Evolutionary conservation across 2,888 invertebrate genomes (phyloP).

Genomic region (Orthosia gothica): DNA sequence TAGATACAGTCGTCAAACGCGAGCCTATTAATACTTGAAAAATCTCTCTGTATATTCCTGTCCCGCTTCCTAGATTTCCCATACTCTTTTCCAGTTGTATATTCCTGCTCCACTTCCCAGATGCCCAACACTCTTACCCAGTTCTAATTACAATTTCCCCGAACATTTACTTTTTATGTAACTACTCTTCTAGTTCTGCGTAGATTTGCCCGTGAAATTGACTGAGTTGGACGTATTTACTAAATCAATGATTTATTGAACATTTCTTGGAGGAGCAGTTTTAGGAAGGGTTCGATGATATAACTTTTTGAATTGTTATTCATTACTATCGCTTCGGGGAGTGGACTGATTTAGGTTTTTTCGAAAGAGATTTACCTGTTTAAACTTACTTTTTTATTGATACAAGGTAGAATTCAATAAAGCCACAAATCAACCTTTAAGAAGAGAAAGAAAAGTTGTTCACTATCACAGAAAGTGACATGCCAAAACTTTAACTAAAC

Average conservation of each 20-base stretch:
- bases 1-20: too few species aligned
- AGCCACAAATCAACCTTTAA: not conserved
- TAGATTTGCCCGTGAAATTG: constrained; percentile 42
- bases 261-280: constrained; percentile 30
- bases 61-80: too few species aligned
- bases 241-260: constrained; percentile 42
- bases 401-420: not conserved
- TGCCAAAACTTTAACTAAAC: too few species aligned
- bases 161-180: constrained; percentile 28
- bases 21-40: too few species aligned
- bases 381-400: not conserved
- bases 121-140: not conserved
- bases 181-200: not conserved
- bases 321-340: constrained; percentile 25
- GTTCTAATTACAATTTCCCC: constrained; percentile 30
- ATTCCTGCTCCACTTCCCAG: constrained; percentile 12
- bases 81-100: too few species aligned
- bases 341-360: constrained; percentile 9
- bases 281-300: constrained; percentile 31
- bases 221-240: constrained; percentile 44
- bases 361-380: constrained; percentile 12
- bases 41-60: too few species aligned
- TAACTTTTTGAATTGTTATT: constrained; percentile 35
- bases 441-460: not conserved
- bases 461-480: too few species aligned